phyloP scores from a whole-genome alignment of 1,140 invertebrate genomes.

The Anastatus disparis region DNA sequence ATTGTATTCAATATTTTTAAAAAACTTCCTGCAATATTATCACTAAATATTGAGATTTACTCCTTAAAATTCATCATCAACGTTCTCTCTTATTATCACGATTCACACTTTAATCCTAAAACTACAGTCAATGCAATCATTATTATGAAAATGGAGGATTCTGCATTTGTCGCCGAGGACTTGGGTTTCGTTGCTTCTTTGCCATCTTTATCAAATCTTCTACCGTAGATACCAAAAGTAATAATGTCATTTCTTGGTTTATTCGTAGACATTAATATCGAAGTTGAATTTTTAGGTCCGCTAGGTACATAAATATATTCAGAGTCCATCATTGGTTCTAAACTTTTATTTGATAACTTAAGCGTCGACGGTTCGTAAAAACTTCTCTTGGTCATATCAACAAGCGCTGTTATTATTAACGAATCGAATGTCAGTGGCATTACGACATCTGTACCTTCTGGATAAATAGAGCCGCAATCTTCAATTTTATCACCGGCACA shows the following conservation, averaged over 20 bases:
- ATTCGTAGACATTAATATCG: slow-evolving; percentile 2
- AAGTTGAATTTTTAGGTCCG: background rate
- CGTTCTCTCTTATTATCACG: too few species aligned
- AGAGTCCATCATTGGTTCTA: background rate
- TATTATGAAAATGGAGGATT: too few species aligned
- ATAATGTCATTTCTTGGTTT: background rate
- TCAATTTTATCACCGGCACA: slow-evolving; percentile 8
- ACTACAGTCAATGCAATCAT: too few species aligned
- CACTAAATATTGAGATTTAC: too few species aligned
- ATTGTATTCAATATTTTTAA: too few species aligned
- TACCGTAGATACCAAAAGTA: slow-evolving; percentile 10
- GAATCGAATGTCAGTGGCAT: background rate
- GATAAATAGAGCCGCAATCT: slow-evolving; percentile 8
- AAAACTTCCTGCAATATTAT: too few species aligned
- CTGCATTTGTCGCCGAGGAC: too few species aligned
- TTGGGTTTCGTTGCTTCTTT: background rate
- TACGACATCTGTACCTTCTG: background rate
- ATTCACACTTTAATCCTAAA: too few species aligned
- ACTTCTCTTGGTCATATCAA: background rate
- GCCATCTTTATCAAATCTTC: slow-evolving; percentile 5
- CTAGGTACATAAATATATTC: slow-evolving; percentile 8
- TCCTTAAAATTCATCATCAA: too few species aligned
- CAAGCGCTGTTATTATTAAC: slow-evolving; percentile 10
- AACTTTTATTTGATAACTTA: too few species aligned
- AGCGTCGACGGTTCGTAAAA: slow-evolving; percentile 14